phyloP scores from a whole-genome alignment of 2,113 vertebrate genomes.

The Dasypus novemcinctus region DNA sequence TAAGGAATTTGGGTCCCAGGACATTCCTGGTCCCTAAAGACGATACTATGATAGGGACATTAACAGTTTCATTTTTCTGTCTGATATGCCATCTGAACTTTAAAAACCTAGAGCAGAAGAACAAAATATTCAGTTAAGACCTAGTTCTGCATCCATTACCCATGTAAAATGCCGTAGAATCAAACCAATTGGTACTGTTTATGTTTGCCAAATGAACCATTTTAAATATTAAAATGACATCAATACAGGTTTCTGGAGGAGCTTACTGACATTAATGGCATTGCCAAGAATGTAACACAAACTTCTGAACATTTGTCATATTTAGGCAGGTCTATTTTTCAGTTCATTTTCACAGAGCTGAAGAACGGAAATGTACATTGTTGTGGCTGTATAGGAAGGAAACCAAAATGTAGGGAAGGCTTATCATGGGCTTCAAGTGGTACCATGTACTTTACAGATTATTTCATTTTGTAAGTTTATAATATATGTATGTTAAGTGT shows the following conservation, averaged over 20 bases:
- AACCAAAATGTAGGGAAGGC: background rate
- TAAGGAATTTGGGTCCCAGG: background rate
- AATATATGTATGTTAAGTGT: background rate
- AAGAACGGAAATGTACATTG: background rate
- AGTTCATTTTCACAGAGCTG: slow-evolving; percentile 32
- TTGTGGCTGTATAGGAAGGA: background rate
- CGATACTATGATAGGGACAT: background rate
- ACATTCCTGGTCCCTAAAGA: slow-evolving; percentile 1
- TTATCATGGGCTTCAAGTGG: background rate
- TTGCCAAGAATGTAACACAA: slow-evolving; percentile 49
- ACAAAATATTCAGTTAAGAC: slow-evolving; percentile 61
- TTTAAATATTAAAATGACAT: slow-evolving; percentile 74
- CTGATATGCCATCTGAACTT: slow-evolving; percentile 46
- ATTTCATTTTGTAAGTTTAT: background rate
- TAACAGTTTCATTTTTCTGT: background rate
- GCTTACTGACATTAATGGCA: slow-evolving; percentile 39
- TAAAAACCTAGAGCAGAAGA: slow-evolving; percentile 49
- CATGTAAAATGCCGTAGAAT: slow-evolving; percentile 56
- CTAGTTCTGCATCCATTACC: slow-evolving; percentile 61
- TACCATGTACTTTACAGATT: background rate
- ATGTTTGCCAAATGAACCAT: slow-evolving; percentile 69
- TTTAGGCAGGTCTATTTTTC: slow-evolving; percentile 55
- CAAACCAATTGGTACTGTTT: slow-evolving; percentile 45
- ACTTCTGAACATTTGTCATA: slow-evolving; percentile 63
- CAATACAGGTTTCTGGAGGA: slow-evolving; percentile 64